phyloP scores from a whole-genome alignment of 2,888 invertebrate genomes.

The Thyatira batis region DNA sequence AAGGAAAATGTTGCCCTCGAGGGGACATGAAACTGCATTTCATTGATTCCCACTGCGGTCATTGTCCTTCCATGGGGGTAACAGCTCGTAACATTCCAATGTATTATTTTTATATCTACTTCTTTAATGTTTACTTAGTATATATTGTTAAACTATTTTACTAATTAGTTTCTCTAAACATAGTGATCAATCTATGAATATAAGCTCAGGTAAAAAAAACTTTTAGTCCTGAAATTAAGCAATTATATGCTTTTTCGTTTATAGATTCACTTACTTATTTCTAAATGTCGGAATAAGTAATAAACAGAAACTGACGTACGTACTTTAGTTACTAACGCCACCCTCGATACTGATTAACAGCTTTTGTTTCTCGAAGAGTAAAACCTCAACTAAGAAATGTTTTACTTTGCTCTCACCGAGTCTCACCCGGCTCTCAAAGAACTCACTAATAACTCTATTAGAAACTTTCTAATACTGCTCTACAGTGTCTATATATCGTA shows the following conservation, averaged over 20 bases:
- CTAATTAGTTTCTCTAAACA: too few species aligned
- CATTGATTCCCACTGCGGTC: slow-evolving; percentile 46
- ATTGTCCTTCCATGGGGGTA: slow-evolving; percentile 24
- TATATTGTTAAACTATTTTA: too few species aligned
- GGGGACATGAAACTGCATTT: slow-evolving; percentile 34
- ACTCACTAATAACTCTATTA: slow-evolving; percentile 58
- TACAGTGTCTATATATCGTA: slow-evolving; percentile 16
- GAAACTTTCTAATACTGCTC: slow-evolving; percentile 47
- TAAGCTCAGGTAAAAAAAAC: too few species aligned
- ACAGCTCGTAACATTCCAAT: background rate
- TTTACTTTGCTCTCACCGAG: slow-evolving; percentile 41
- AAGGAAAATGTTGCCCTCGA: slow-evolving; percentile 24
- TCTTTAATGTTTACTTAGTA: background rate
- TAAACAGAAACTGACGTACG: slow-evolving; percentile 20
- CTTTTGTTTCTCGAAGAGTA: slow-evolving; percentile 30
- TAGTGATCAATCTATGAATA: too few species aligned
- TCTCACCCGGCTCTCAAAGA: slow-evolving; percentile 31
- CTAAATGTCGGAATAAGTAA: background rate
- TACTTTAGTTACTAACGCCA: slow-evolving; percentile 2
- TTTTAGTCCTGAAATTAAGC: too few species aligned
- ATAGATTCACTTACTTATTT: too few species aligned
- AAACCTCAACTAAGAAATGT: slow-evolving; percentile 36
- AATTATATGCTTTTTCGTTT: too few species aligned
- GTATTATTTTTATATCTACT: background rate
- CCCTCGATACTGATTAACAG: slow-evolving; percentile 26